These are phyloP conservation scores for Cephalotes varians DNA, from an alignment of 2,888 invertebrate species.

Conservation along the genomic window DNA sequence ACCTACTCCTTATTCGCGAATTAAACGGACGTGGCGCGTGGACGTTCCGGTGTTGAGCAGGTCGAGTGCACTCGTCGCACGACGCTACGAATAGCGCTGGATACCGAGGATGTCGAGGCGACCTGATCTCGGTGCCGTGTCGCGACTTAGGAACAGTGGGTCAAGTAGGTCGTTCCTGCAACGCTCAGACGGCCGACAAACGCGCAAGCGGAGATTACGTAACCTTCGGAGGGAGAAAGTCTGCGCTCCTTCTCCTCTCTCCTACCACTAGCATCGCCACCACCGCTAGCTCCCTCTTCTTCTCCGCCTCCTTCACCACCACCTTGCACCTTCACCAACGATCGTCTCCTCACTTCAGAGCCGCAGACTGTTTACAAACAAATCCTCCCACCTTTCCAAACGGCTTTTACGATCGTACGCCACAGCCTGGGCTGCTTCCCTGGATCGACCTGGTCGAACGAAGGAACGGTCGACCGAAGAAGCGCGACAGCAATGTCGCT, in stretches of 20 bases:
- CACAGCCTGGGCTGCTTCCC: slow-evolving; percentile 58
- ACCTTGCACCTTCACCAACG: slow-evolving; percentile 55
- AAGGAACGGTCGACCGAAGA: slow-evolving; percentile 19
- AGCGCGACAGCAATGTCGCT: slow-evolving; percentile 24
- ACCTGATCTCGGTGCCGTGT: slow-evolving; percentile 62
- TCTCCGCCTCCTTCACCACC: slow-evolving; percentile 8
- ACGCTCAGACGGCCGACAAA: slow-evolving; percentile 72
- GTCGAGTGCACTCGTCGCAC: slow-evolving; percentile 47
- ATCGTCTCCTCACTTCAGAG: slow-evolving; percentile 48
- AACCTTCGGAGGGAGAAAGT: slow-evolving; percentile 83
- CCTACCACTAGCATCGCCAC: slow-evolving; percentile 28
- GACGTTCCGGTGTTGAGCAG: slow-evolving; percentile 48
- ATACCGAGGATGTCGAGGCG: slow-evolving; percentile 23
- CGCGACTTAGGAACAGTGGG: slow-evolving; percentile 74
- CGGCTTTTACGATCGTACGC: slow-evolving; percentile 56
- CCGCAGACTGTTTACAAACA: slow-evolving; percentile 83
- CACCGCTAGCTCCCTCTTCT: slow-evolving; percentile 36
- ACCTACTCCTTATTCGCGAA: slow-evolving; percentile 13
- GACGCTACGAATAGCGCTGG: slow-evolving; percentile 5
- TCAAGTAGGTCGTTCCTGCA: slow-evolving; percentile 83
- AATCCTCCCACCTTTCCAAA: slow-evolving; percentile 77
- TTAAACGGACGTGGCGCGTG: slow-evolving; percentile 15
- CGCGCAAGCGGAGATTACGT: slow-evolving; percentile 78
- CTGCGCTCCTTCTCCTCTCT: slow-evolving; percentile 66
- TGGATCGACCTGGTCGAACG: slow-evolving; percentile 57